A percentile compares a stretch with the other conserved stretches of the same genome.
These are phyloP conservation scores for Adelognathus sp. DNA, from an alignment of 2,888 invertebrate species.

Conservation along the genomic window DNA sequence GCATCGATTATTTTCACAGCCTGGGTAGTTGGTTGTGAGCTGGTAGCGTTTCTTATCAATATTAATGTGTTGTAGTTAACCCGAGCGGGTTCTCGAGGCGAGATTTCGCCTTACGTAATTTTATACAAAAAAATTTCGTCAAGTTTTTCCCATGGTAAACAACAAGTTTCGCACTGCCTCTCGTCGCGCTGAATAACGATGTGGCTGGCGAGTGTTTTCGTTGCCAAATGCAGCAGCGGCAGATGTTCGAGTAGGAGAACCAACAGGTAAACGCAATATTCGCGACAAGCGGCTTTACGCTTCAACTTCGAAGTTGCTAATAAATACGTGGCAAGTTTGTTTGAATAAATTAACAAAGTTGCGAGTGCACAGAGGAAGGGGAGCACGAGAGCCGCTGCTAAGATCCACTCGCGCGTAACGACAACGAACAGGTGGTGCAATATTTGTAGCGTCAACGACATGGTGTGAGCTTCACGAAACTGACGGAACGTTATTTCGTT, in stretches of 20 bases:
- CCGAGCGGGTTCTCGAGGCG: background rate
- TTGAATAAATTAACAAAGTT: conserved; percentile 61
- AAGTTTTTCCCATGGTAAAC: background rate
- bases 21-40: background rate
- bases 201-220: background rate
- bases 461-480: conserved; percentile 23
- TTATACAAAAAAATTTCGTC: background rate
- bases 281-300: conserved; percentile 30
- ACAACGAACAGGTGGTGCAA: conserved; percentile 13
- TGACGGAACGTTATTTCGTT: conserved; percentile 17
- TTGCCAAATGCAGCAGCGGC: conserved; percentile 13
- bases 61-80: background rate
- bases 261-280: conserved; percentile 58
- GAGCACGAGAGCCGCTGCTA: background rate
- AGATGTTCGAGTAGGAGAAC: conserved; percentile 23
- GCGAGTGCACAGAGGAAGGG: conserved; percentile 3
- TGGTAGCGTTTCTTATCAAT: background rate
- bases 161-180: conserved; percentile 3
- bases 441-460: conserved; percentile 16
- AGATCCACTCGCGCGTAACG: conserved; percentile 23
- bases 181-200: background rate
- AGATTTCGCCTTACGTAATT: background rate
- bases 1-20: background rate
- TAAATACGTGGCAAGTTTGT: conserved; percentile 57
- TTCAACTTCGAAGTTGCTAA: conserved; percentile 52